These are phyloP conservation scores for Rhea americana DNA, from an alignment of 2,113 vertebrate species.

Conservation along the genomic window DNA sequence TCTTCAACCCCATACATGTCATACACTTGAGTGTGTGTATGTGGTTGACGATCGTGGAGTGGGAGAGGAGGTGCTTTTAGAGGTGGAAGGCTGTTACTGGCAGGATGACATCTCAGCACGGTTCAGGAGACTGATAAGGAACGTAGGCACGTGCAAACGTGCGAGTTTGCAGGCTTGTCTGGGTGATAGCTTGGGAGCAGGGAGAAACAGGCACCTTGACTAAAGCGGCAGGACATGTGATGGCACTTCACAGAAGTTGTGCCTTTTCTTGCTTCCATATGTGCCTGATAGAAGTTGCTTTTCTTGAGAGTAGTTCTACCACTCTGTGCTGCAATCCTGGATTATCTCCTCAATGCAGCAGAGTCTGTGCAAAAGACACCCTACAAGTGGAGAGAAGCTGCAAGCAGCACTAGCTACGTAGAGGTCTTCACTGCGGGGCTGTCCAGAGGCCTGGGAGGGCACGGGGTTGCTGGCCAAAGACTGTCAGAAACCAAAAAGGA, in stretches of 20 bases:
- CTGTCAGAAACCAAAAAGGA: background rate
- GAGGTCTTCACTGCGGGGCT: background rate
- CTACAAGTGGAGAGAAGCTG: rapidly evolving
- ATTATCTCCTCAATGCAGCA: background rate
- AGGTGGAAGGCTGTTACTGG: background rate
- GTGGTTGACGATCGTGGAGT: too few relatives aligned
- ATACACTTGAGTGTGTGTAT: too few relatives aligned
- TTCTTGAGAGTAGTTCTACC: background rate
- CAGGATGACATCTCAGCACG: too few relatives aligned
- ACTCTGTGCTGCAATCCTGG: background rate
- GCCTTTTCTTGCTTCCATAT: background rate
- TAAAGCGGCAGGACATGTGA: background rate
- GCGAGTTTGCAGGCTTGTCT: background rate
- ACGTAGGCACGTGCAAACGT: background rate
- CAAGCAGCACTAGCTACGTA: background rate
- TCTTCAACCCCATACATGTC: too few relatives aligned
- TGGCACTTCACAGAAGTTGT: background rate
- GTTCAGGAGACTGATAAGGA: background rate
- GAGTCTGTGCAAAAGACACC: background rate
- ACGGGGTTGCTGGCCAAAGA: background rate
- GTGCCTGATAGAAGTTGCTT: background rate
- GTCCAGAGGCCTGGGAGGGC: background rate
- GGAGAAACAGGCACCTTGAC: background rate
- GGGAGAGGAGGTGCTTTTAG: too few relatives aligned
- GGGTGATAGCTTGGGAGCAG: background rate